Conservation (phyloP, 92 coral and sea anemone species). For the Plumapathes pennacea region DNA sequence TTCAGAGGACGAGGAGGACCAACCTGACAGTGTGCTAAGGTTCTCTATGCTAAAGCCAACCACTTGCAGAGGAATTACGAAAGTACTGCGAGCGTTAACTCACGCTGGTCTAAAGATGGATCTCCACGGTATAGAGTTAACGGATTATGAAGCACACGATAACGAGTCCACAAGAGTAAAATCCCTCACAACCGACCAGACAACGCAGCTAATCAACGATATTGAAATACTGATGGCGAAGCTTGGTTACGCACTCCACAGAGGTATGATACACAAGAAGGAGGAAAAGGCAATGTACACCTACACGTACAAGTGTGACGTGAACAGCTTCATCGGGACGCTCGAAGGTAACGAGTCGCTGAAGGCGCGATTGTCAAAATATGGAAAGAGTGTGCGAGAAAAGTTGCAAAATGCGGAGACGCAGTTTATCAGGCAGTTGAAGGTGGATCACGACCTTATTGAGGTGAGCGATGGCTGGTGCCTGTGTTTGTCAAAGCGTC, state of each 20-base stretch:
- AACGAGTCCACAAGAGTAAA: neutral
- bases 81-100: too few relatives aligned
- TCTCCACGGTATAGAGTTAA: too few relatives aligned
- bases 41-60: too few relatives aligned
- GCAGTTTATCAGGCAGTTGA: neutral
- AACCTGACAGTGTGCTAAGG: too few relatives aligned
- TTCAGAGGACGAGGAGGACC: too few relatives aligned
- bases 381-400: neutral
- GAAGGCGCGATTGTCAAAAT: conserved; percentile 1
- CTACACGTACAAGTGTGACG: conserved; percentile 13
- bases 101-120: too few relatives aligned
- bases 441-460: conserved; percentile 6
- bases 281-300: conserved; percentile 8
- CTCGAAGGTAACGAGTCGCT: conserved; percentile 14
- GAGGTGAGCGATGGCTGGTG: conserved; percentile 21
- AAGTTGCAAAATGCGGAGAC: neutral
- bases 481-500: neutral
- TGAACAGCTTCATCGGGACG: conserved; percentile 10
- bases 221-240: conserved; percentile 9
- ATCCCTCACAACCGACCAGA: conserved; percentile 9
- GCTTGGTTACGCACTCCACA: conserved; percentile 12
- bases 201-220: conserved; percentile 12
- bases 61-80: too few relatives aligned
- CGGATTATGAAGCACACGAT: neutral
- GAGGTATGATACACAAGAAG: conserved; percentile 4